Evolutionary conservation across 2,113 vertebrate genomes (phyloP), one percentile per base, ranked within the genome.

Genomic region (Pachyramphus minor): DNA sequence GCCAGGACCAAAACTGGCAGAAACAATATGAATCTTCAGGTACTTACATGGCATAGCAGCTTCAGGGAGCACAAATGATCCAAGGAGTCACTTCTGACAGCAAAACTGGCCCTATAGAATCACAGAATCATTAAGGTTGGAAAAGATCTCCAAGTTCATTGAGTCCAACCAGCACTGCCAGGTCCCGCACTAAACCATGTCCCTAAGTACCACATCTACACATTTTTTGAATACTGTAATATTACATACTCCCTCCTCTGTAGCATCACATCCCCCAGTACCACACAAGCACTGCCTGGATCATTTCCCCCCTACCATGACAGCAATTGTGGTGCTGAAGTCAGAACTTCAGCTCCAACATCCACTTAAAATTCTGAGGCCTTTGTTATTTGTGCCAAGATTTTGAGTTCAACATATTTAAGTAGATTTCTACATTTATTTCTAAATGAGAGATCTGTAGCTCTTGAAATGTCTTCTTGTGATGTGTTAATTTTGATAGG

Each of bases 401-500:
- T 49, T 78, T 68, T 45, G 20, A 47, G 20, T 12, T 71, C 44
- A 59, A 71, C 18, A 4, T 47, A 50, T 77, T 76, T 72, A 86
- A 91, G 18, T 47, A 69, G n/a, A 53, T 85, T 60, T 20, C 50
- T 72, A 42, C 39, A 71, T 85, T 86, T 74, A n/a, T 88, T 95
- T 84, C 72, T 66, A 86, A 86, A 78, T 59, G 41, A 84, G 66
- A 86, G 35, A 63, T 35, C 33, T 47, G 50, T 45, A 84, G 76
- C 28, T 93, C 76, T 78, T 44, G 85, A 87, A 93, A 92, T 52
- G 62, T 68, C 76, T 90, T 90, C 74, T 76, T 90, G 58, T 83
- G 69, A 90, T 87, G 80, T 79, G 76, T 93, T 95, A 87, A 89
- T 86, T 95, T 84, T 95, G 92, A 90, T 92, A 93, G 69, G 73